Evolutionary conservation across 2,888 invertebrate genomes (phyloP).

Genomic region (Trichopria drosophilae): DNA sequence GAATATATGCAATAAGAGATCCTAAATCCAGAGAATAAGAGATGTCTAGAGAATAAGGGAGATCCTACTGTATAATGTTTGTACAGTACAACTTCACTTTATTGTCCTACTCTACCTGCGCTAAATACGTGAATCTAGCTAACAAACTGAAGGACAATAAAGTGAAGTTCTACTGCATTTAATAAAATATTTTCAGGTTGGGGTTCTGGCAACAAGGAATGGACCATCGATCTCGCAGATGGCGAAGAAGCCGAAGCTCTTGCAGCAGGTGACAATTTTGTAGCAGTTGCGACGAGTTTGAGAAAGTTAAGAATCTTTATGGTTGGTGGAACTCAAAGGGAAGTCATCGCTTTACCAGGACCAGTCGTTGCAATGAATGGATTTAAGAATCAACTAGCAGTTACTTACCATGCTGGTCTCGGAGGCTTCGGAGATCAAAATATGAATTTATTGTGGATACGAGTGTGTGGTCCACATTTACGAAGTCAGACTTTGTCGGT

Average conservation of each 20-base stretch:
- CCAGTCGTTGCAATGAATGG: constrained; percentile 72
- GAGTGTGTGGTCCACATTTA: constrained; percentile 56
- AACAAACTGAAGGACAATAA: no score
- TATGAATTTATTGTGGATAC: constrained; percentile 62
- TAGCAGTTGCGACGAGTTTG: constrained; percentile 77
- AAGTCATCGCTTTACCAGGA: constrained; percentile 74
- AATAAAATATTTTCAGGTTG: no score
- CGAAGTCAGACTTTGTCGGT: constrained; percentile 63
- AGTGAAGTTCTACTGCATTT: constrained; percentile 4
- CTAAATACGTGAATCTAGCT: no score
- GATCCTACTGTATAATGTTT: no score
- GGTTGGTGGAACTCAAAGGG: constrained; percentile 83
- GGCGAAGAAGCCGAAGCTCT: constrained; percentile 76
- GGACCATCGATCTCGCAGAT: constrained; percentile 77
- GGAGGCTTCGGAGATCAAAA: constrained; percentile 62
- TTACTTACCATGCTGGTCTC: constrained; percentile 69
- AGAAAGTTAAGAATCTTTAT: constrained; percentile 82
- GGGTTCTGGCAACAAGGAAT: constrained; percentile 79
- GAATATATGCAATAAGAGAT: no score
- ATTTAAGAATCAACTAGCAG: constrained; percentile 64
- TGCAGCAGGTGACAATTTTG: constrained; percentile 68
- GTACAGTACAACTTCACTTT: no score
- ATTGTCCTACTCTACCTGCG: no score
- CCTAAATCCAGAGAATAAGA: no score
- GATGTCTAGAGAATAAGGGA: no score